Evolutionary conservation across 2,888 invertebrate genomes (phyloP).

Genomic region (Chironomus tentans): DNA sequence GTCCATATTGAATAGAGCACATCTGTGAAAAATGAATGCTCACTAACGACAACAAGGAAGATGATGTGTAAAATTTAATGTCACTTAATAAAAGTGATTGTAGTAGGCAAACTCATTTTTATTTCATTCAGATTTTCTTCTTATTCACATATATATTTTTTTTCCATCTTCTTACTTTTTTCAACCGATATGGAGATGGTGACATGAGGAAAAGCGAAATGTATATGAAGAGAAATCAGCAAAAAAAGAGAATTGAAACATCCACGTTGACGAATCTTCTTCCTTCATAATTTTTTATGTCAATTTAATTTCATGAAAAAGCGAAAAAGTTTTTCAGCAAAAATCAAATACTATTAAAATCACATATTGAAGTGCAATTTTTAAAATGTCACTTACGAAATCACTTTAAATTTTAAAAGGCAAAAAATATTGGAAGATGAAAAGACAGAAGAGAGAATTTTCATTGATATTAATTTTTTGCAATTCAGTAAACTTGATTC

Average conservation of each 20-base stretch:
- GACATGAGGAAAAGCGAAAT: not conserved
- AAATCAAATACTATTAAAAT: no score
- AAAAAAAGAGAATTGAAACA: constrained; percentile 3
- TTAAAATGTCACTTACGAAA: no score
- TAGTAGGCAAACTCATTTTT: not conserved
- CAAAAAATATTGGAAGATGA: no score
- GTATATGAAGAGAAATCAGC: not conserved
- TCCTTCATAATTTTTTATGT: not conserved
- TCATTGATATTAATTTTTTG: no score
- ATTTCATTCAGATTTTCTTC: no score
- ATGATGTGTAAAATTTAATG: not conserved
- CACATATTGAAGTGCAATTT: no score
- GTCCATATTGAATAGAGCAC: not conserved
- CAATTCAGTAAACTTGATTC: no score
- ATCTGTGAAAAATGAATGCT: not conserved
- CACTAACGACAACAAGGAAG: not conserved
- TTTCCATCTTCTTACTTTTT: not conserved
- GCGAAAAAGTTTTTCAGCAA: no score
- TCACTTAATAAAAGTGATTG: not conserved
- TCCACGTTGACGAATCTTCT: constrained; percentile 5
- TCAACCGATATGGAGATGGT: not conserved
- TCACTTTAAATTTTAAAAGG: no score
- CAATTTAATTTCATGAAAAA: not conserved
- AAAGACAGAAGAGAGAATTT: no score
- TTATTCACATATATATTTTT: not conserved